Base-by-base conservation (phyloP, 2,113 vertebrate genomes). In the Centropristis striata region DNA sequence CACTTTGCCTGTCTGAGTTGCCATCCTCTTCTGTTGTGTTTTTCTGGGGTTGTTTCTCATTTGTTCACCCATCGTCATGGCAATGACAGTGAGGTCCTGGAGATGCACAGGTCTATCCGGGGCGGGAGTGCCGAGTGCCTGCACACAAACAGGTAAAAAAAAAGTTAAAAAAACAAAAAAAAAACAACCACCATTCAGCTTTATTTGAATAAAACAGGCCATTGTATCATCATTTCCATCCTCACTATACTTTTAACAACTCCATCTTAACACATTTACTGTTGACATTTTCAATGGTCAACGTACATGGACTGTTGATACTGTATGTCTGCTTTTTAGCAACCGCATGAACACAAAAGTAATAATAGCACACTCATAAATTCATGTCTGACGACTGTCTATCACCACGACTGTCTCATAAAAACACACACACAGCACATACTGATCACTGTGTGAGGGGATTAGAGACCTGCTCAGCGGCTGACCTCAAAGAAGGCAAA, bases 91-190 rank as follows among this genome's bases (percentile, higher is more conserved):
- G 98, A 99, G 96, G 96, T 97, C 96, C 97, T 97, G 94, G 97
- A 98, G 96, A 96, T 97, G 96, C 97, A 97, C 96, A 97, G 97
- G 95, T 97, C 97, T 96, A 97, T 99, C 94, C 97, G 98, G 92
- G 98, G 98, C 90, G 97, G 98, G 93, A 99, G 98, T 96, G 98
- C 98, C 90, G 98, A 99, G 94, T 99, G 98, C 96, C 97, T 99
- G 93, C 97, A 98, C 94, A 99, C 97, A 80, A 97, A 97, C 97
- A 99, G 98, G 98, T 99, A 99, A 97, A 95, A 94, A 64, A 99
- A 97, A 95, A 94, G 60, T 44, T 7, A 71, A 54, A 81, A 39
- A 54, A 53, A 41, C 50, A 51, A 68, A 42, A n/a, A 39, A 69
- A 77, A 60, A 41, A 65, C 27, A 14, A 57, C 41, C 78, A 69